These are phyloP conservation scores for Psilanteris sp. DNA, from an alignment of 1,140 invertebrate genomes.

Conservation along the genomic window DNA sequence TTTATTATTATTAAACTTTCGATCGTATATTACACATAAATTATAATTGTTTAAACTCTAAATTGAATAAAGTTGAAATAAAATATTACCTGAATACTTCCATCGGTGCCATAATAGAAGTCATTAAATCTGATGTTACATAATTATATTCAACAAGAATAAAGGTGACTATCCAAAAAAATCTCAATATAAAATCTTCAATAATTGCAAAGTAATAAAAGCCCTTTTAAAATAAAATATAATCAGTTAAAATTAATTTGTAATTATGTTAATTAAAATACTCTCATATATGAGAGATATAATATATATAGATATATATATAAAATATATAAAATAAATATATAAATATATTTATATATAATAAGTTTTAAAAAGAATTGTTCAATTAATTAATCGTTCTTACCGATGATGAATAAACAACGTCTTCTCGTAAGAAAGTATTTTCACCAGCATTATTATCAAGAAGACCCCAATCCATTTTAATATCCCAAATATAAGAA, in stretches of 20 bases:
- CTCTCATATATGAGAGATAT: no score
- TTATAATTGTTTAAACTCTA: no score
- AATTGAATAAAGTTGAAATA: no score
- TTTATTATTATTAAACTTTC: slow-evolving; percentile 5
- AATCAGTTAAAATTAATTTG: no score
- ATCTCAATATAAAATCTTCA: slow-evolving; percentile 96
- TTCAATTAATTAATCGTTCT: no score
- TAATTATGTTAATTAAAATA: no score
- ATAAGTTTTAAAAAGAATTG: no score
- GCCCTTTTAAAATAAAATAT: slow-evolving; percentile 83
- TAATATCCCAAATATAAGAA: slow-evolving; percentile 92
- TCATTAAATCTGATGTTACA: slow-evolving; percentile 91
- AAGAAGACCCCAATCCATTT: slow-evolving; percentile 96
- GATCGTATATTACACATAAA: neutral
- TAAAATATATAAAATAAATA: no score
- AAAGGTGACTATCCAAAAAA: slow-evolving; percentile 94
- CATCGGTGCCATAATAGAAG: slow-evolving; percentile 91
- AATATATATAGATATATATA: no score
- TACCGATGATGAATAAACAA: slow-evolving; percentile 84
- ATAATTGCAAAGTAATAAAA: slow-evolving; percentile 99
- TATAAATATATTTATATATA: no score
- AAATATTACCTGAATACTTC: slow-evolving; percentile 96
- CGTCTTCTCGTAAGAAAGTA: slow-evolving; percentile 84
- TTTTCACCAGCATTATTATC: slow-evolving; percentile 90
- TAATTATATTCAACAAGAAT: slow-evolving; percentile 91